Percentiles rank a stretch among this genome's conserved stretches.
Evolutionary conservation across 2,888 invertebrate genomes (phyloP).

Genomic region (Xiphydria camelus): DNA sequence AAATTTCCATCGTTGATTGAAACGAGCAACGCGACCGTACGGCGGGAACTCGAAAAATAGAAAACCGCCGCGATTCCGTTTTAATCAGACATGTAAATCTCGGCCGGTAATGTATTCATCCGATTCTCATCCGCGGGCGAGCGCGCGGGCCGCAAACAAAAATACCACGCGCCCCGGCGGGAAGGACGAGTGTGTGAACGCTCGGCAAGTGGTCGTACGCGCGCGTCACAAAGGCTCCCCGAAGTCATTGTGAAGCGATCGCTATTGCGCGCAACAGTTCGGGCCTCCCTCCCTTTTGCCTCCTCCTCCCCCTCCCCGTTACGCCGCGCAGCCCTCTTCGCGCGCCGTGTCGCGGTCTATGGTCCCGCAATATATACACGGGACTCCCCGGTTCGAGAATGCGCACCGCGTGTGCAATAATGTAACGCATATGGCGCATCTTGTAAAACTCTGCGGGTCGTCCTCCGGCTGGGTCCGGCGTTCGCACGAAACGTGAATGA

Average conservation of each 20-base stretch:
- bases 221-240: conserved; percentile 50
- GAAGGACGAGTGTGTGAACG: conserved; percentile 48
- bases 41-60: conserved; percentile 12
- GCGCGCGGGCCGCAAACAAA: conserved; percentile 11
- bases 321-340: background rate
- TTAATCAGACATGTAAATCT: background rate
- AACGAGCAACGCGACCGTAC: too few species aligned
- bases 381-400: conserved; percentile 1
- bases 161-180: conserved; percentile 26
- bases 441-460: conserved; percentile 58
- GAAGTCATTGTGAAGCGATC: too few species aligned
- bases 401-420: conserved; percentile 42
- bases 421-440: conserved; percentile 55
- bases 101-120: conserved; percentile 13
- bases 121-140: conserved; percentile 11
- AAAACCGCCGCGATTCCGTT: background rate
- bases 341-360: conserved; percentile 7
- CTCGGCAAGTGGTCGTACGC: conserved; percentile 50
- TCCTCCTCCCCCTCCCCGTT: background rate
- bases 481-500: too few species aligned
- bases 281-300: background rate
- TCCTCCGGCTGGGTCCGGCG: conserved; percentile 28
- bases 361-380: background rate
- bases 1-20: too few species aligned
- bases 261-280: too few species aligned